phyloP scores from a whole-genome alignment of 1,140 invertebrate genomes.

The Diplogasteroides magnus region DNA sequence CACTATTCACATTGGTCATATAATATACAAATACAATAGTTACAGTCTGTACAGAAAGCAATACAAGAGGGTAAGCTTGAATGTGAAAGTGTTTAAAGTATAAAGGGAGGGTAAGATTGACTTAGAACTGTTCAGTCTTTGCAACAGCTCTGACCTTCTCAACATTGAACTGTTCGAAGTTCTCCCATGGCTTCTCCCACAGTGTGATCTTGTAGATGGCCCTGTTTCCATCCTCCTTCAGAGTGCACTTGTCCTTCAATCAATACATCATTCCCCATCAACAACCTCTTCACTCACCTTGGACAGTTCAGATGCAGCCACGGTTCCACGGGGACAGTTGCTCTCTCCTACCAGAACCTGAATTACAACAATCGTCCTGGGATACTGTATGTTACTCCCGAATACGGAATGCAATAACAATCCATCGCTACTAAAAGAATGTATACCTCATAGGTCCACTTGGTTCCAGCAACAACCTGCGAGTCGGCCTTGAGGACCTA shows the following conservation, averaged over 20 bases:
- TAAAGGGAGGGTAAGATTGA: not conserved
- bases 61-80: no score
- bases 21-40: no score
- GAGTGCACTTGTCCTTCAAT: conserved; percentile 4
- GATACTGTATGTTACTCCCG: no score
- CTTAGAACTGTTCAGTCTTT: conserved; percentile 20
- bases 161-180: conserved; percentile 29
- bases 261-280: not conserved
- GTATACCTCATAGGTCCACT: conserved; percentile 17
- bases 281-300: not conserved
- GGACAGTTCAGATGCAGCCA: not conserved
- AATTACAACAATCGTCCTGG: no score
- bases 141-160: conserved; percentile 20
- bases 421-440: no score
- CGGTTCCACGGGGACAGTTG: conserved; percentile 11
- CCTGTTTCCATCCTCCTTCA: conserved; percentile 3
- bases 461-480: conserved; percentile 25
- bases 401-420: no score
- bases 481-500: conserved; percentile 20
- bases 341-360: conserved; percentile 26
- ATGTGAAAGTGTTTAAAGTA: conserved; percentile 14
- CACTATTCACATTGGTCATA: no score
- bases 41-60: no score
- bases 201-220: conserved; percentile 19
- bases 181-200: conserved; percentile 35